phyloP scores from a whole-genome alignment of 2,888 invertebrate species.

The Anthrax anthrax region DNA sequence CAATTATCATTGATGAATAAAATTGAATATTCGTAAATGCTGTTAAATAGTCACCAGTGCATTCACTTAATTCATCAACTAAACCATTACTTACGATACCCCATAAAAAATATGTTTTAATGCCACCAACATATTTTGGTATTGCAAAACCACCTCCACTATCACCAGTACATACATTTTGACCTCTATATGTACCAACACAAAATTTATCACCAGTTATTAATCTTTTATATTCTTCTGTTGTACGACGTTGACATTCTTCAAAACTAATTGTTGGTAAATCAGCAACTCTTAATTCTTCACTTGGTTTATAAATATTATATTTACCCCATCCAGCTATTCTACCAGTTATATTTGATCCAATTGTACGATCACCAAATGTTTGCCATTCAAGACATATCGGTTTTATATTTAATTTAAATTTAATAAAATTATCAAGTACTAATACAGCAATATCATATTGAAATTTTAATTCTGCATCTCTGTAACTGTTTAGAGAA shows the following conservation, averaged over 20 bases:
- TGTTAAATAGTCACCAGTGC: slow-evolving; percentile 7
- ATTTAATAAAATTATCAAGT: slow-evolving; percentile 19
- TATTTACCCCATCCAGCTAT: slow-evolving; percentile 18
- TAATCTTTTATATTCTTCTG: slow-evolving; percentile 12
- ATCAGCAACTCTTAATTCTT: slow-evolving; percentile 11
- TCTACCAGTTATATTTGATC: slow-evolving; percentile 7
- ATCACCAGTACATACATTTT: slow-evolving; percentile 18
- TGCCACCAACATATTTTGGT: slow-evolving; percentile 1
- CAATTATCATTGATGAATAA: slow-evolving; percentile 2
- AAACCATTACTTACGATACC: slow-evolving; percentile 20
- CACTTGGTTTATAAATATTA: slow-evolving; percentile 8
- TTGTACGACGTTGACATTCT: slow-evolving; percentile 13
- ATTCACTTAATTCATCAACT: background rate
- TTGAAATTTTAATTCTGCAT: slow-evolving; percentile 16
- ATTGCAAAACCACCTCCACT: slow-evolving; percentile 22
- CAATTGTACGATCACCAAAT: slow-evolving; percentile 7
- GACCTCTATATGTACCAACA: slow-evolving; percentile 16
- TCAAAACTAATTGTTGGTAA: slow-evolving; percentile 12
- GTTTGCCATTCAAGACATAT: slow-evolving; percentile 24
- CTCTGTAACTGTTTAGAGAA: slow-evolving; percentile 10
- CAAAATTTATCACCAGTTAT: slow-evolving; percentile 27
- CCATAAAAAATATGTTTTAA: slow-evolving; percentile 14
- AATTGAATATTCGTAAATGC: slow-evolving; percentile 14
- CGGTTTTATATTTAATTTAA: slow-evolving; percentile 25
- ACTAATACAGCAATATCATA: slow-evolving; percentile 28